Evolutionary conservation across 2,797 vertebrate genomes (phyloP).

Genomic region (Pangasius sanitwongsei): DNA sequence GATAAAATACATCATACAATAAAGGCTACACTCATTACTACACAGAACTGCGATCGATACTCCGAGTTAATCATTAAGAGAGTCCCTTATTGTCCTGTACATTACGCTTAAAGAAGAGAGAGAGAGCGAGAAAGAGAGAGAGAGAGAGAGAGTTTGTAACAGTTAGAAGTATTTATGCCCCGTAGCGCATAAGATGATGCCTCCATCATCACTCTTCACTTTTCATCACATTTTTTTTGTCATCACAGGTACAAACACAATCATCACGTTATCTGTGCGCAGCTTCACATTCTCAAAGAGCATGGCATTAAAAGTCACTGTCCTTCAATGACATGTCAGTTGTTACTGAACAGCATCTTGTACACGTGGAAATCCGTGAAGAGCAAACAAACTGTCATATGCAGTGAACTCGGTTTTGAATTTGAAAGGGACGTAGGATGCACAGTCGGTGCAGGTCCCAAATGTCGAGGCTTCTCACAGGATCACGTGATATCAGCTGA

Average conservation of each 20-base stretch:
- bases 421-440: neutral
- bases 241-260: neutral
- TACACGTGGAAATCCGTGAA: neutral
- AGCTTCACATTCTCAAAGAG: neutral
- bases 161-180: neutral
- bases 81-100: neutral
- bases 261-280: too few relatives aligned
- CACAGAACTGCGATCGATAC: neutral
- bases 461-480: neutral
- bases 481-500: neutral
- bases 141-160: neutral
- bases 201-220: neutral
- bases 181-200: neutral
- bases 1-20: neutral
- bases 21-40: neutral
- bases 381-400: neutral
- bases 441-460: neutral
- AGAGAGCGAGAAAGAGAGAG: neutral
- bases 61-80: neutral
- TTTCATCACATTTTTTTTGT: neutral
- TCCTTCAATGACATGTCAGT: neutral
- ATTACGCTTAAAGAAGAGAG: neutral
- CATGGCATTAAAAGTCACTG: neutral
- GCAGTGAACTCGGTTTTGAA: neutral
- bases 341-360: neutral